These are phyloP conservation scores for Nothura maculosa DNA, from an alignment of 2,797 vertebrate species.

Conservation along the genomic window DNA sequence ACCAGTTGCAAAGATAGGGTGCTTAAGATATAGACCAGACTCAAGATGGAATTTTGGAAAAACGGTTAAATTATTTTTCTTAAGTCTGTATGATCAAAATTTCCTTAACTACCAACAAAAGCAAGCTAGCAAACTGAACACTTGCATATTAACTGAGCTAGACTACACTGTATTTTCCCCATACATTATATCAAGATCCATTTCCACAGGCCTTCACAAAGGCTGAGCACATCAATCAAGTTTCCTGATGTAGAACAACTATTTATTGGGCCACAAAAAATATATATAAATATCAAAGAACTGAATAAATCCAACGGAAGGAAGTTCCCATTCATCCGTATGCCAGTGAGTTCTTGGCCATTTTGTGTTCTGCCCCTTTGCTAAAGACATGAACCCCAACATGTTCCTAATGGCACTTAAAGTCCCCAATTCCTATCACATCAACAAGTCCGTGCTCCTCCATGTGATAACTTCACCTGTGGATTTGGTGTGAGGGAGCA, in stretches of 20 bases:
- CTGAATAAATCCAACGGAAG: constrained; percentile 1
- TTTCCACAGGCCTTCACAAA: not conserved
- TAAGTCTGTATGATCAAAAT: not conserved
- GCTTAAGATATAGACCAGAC: not conserved
- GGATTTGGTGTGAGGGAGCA: not conserved
- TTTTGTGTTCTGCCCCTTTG: not conserved
- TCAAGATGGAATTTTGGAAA: not conserved
- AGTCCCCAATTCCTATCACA: not conserved
- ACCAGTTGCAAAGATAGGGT: not conserved
- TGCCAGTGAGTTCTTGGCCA: not conserved
- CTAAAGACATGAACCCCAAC: not conserved
- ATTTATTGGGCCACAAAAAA: constrained; percentile 19
- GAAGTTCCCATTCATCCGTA: not conserved
- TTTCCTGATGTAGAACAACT: constrained; percentile 8
- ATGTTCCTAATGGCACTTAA: not conserved
- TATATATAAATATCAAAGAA: not conserved
- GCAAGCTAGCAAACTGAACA: not conserved
- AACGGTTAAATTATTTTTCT: not conserved
- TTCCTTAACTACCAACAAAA: not conserved
- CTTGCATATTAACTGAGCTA: not conserved
- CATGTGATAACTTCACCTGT: not conserved
- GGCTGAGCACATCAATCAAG: constrained; percentile 14
- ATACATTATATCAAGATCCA: constrained; percentile 4
- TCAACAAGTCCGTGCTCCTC: not conserved
- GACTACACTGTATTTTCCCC: not conserved